Evolutionary conservation across 1,140 invertebrate genomes (phyloP).

Genomic region (roundworm (Caenorhabditis elegans)): DNA sequence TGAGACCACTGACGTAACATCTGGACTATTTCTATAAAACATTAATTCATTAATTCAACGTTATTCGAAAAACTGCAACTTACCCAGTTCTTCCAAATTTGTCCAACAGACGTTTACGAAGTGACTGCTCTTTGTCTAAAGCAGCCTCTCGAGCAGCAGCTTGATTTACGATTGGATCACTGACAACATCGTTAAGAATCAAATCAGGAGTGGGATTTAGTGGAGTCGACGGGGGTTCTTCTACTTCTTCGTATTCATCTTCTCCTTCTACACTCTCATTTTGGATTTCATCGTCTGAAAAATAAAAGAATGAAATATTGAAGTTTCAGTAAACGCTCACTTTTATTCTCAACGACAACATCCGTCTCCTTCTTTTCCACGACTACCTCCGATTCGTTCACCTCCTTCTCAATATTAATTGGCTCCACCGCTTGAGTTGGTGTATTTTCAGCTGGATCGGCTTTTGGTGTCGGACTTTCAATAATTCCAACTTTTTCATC

Average conservation of each 20-base stretch:
- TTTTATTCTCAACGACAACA: background rate
- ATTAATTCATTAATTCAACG: background rate
- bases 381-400: too few species aligned
- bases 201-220: background rate
- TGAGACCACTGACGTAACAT: background rate
- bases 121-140: too few species aligned
- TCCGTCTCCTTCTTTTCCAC: background rate
- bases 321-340: background rate
- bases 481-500: too few species aligned
- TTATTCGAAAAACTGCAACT: background rate
- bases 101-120: background rate
- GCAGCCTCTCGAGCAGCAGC: too few species aligned
- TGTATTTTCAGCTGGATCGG: too few species aligned
- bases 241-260: conserved; percentile 3
- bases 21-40: background rate
- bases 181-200: too few species aligned
- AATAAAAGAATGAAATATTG: background rate
- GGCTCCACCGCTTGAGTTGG: too few species aligned
- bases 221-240: background rate
- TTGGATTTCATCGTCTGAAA: background rate
- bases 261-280: background rate
- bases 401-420: too few species aligned
- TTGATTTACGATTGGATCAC: too few species aligned
- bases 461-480: too few species aligned
- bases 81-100: background rate